A percentile compares a stretch with the other conserved stretches of the same genome.
These are phyloP conservation scores for Protonibea diacanthus DNA, from an alignment of 2,797 vertebrate genomes.

Conservation along the genomic window DNA sequence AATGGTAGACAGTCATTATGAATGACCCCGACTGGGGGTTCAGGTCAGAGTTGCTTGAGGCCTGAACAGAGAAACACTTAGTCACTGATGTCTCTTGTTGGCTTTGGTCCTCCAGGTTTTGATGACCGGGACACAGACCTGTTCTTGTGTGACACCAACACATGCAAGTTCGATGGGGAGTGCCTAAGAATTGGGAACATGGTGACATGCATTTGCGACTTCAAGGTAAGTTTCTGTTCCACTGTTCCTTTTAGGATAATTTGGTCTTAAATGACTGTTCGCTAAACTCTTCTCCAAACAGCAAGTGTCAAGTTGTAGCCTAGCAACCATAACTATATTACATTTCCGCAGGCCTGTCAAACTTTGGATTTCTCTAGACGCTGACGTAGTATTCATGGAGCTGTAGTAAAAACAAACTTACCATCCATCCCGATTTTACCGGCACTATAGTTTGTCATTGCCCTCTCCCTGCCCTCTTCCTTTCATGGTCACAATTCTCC, in stretches of 20 bases:
- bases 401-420: not conserved
- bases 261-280: not conserved
- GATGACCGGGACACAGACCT: constrained; percentile 99
- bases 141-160: constrained; percentile 99
- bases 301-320: not conserved
- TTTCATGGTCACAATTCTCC: too few relatives aligned
- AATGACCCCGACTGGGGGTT: constrained; percentile 34
- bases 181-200: constrained; percentile 98
- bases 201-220: constrained; percentile 99
- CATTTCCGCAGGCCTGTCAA: not conserved
- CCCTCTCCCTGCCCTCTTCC: too few relatives aligned
- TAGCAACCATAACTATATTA: not conserved
- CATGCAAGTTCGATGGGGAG: constrained; percentile 99
- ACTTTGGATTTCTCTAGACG: not conserved
- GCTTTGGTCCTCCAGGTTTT: constrained; percentile 89
- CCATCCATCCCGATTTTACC: too few relatives aligned
- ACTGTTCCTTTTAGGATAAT: not conserved
- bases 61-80: constrained; percentile 50
- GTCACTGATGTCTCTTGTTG: constrained; percentile 60
- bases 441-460: too few relatives aligned
- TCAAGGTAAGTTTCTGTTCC: constrained; percentile 93
- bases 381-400: not conserved
- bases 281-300: not conserved
- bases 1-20: constrained; percentile 55
- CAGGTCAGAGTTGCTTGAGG: constrained; percentile 43